These are phyloP conservation scores for Drosophila demipolita DNA, from an alignment of 2,888 invertebrate species.

Conservation along the genomic window DNA sequence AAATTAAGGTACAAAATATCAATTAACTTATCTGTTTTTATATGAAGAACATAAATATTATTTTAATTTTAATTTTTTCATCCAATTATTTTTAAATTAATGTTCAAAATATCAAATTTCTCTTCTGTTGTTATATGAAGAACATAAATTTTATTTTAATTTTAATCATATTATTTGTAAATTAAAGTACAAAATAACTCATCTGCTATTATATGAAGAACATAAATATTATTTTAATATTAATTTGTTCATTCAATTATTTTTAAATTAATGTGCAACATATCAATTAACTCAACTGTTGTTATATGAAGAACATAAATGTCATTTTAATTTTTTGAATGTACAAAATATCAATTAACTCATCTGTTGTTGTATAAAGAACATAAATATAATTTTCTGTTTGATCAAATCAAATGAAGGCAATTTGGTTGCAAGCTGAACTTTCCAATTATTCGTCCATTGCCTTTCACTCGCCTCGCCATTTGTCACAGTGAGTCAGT, in stretches of 20 bases:
- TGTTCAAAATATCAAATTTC: background rate
- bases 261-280: no score
- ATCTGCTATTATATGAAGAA: no score
- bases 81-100: no score
- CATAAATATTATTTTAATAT: no score
- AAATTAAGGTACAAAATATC: background rate
- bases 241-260: background rate
- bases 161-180: background rate
- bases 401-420: constrained; percentile 29
- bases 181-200: no score
- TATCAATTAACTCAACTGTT: background rate
- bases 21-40: no score
- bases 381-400: background rate
- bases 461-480: constrained; percentile 64
- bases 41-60: no score
- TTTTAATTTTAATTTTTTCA: no score
- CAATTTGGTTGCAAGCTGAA: constrained; percentile 44
- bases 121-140: background rate
- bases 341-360: background rate
- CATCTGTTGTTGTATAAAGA: background rate
- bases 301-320: no score
- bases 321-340: background rate
- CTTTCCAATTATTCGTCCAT: constrained; percentile 52
- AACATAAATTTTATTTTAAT: background rate
- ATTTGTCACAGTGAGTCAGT: constrained; percentile 61